A percentile compares a stretch with the other conserved stretches of the same genome.
Conservation (phyloP, 2,888 invertebrate genomes). For the Eupithecia inturbata region DNA sequence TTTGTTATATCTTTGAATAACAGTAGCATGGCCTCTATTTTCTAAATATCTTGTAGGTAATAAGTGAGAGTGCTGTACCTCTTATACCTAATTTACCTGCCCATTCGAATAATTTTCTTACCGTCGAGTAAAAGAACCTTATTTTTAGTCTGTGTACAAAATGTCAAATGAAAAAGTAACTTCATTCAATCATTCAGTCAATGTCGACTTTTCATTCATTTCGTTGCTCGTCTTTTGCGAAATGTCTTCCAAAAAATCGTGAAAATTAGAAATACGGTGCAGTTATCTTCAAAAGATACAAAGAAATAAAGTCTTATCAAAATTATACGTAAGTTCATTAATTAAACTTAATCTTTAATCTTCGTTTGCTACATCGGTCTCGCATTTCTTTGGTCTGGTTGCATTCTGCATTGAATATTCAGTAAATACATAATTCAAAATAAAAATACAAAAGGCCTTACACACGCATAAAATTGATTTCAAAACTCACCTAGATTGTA, state of each 20-base stretch:
- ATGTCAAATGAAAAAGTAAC: neutral
- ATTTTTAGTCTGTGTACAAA: neutral
- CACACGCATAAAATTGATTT: neutral
- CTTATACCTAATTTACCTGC: too few species aligned
- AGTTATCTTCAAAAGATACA: slow-evolving; percentile 20
- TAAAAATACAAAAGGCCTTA: neutral
- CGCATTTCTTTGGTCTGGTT: slow-evolving; percentile 18
- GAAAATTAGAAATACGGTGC: slow-evolving; percentile 35
- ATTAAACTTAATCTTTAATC: neutral
- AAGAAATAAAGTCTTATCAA: slow-evolving; percentile 4
- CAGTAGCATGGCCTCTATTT: too few species aligned
- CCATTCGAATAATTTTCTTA: neutral
- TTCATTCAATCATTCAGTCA: slow-evolving; percentile 21
- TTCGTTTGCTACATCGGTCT: neutral
- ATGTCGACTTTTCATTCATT: slow-evolving; percentile 19
- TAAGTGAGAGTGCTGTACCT: too few species aligned
- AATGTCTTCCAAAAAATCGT: slow-evolving; percentile 39
- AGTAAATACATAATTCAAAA: slow-evolving; percentile 22
- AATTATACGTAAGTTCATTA: slow-evolving; percentile 21
- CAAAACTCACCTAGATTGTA: neutral
- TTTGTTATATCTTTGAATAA: too few species aligned
- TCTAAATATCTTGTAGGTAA: too few species aligned
- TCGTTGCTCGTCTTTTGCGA: slow-evolving; percentile 33
- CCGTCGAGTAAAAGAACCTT: neutral
- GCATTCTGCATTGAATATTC: neutral